Percentiles rank a stretch among this genome's conserved stretches.
phyloP scores from a whole-genome alignment of 2,888 invertebrate genomes.

The Oxytorus armatus region DNA sequence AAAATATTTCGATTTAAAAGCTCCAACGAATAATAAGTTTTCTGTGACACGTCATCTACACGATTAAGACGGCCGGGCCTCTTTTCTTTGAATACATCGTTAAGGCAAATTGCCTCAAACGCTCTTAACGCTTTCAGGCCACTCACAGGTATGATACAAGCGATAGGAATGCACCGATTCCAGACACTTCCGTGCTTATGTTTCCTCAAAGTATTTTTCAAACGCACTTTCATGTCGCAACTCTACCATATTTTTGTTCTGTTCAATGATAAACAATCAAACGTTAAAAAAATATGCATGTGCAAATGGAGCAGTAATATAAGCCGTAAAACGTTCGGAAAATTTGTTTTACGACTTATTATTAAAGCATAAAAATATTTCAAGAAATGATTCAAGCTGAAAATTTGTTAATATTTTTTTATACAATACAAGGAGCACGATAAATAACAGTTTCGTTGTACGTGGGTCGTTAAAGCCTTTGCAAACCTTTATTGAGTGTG shows the following conservation, averaged over 20 bases:
- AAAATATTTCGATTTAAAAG: conserved; percentile 29
- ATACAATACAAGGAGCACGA: no score
- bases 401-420: no score
- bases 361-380: no score
- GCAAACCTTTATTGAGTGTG: conserved; percentile 30
- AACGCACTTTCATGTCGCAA: not conserved
- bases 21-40: conserved; percentile 18
- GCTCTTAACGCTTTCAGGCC: conserved; percentile 14
- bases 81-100: conserved; percentile 25
- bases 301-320: no score
- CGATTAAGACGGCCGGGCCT: conserved; percentile 36
- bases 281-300: no score
- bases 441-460: not conserved
- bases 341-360: no score
- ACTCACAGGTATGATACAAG: conserved; percentile 66
- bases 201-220: conserved; percentile 28
- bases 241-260: no score
- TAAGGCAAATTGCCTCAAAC: conserved; percentile 25
- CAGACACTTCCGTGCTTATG: conserved; percentile 64
- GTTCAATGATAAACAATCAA: no score
- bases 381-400: no score
- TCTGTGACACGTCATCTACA: not conserved
- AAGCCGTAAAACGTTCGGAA: no score
- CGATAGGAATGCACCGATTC: conserved; percentile 74
- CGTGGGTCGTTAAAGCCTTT: not conserved